Percentiles rank a stretch among this genome's conserved stretches.
These are phyloP conservation scores for Drosophila suboccidentalis DNA, from an alignment of 2,888 invertebrate species.

Conservation along the genomic window DNA sequence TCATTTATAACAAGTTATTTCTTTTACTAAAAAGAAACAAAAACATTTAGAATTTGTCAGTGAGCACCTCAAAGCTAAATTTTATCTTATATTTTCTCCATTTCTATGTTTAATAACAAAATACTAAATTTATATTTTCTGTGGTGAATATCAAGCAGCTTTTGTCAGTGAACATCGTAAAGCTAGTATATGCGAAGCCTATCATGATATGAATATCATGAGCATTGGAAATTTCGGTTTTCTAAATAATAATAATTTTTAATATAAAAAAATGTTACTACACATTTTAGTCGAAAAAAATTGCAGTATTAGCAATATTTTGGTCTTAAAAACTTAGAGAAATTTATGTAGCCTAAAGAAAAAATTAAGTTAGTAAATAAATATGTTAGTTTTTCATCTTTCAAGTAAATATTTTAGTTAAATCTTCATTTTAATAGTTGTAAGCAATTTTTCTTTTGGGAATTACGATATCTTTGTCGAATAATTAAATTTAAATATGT, in stretches of 20 bases:
- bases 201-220: background rate
- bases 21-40: no score
- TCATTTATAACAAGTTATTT: no score
- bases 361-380: no score
- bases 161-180: conserved; percentile 2
- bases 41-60: no score
- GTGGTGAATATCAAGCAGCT: conserved; percentile 9
- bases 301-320: no score
- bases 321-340: no score
- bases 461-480: background rate
- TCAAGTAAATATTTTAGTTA: background rate
- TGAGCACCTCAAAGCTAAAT: no score
- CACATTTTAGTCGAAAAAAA: no score
- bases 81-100: background rate
- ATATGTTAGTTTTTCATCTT: background rate
- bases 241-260: no score
- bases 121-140: background rate
- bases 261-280: no score
- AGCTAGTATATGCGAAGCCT: background rate
- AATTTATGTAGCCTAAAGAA: no score
- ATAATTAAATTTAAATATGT: background rate
- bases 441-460: background rate
- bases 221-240: no score
- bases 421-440: background rate
- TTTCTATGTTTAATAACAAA: background rate